phyloP scores from a whole-genome alignment of 2,797 vertebrate genomes.

The Martes flavigula region DNA sequence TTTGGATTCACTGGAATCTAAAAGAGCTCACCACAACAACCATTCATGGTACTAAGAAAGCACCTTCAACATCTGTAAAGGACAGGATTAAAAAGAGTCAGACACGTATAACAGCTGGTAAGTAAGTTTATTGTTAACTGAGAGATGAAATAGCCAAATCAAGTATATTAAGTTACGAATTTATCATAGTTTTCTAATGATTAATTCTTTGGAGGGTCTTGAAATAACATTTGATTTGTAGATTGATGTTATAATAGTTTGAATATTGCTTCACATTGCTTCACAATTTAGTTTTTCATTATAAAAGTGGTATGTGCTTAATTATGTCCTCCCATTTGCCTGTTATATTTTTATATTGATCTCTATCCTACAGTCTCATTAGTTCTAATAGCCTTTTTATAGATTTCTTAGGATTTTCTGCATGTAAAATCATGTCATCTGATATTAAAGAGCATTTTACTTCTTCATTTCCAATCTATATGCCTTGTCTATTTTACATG shows the following conservation, averaged over 20 bases:
- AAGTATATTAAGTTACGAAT: neutral
- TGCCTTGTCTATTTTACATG: neutral
- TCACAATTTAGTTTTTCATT: conserved; percentile 13
- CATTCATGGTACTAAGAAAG: conserved; percentile 35
- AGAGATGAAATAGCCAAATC: neutral
- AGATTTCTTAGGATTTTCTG: neutral
- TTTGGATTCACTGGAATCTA: conserved; percentile 81
- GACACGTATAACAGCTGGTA: neutral
- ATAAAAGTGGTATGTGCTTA: neutral
- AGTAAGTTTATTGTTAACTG: neutral
- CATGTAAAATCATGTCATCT: neutral
- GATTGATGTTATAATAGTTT: neutral
- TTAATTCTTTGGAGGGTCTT: neutral
- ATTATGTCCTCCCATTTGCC: neutral
- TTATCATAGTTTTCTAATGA: neutral
- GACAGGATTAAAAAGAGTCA: neutral
- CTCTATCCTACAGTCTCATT: neutral
- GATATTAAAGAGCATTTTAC: neutral
- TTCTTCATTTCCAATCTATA: neutral
- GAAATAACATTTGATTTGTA: neutral
- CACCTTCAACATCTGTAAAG: neutral
- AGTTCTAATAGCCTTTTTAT: neutral
- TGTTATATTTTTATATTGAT: neutral
- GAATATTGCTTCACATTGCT: neutral
- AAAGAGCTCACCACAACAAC: conserved; percentile 43